Evolutionary conservation across 2,797 vertebrate species (phyloP), one percentile per base, ranked within the genome.

Genomic region (Taenioides sp.): DNA sequence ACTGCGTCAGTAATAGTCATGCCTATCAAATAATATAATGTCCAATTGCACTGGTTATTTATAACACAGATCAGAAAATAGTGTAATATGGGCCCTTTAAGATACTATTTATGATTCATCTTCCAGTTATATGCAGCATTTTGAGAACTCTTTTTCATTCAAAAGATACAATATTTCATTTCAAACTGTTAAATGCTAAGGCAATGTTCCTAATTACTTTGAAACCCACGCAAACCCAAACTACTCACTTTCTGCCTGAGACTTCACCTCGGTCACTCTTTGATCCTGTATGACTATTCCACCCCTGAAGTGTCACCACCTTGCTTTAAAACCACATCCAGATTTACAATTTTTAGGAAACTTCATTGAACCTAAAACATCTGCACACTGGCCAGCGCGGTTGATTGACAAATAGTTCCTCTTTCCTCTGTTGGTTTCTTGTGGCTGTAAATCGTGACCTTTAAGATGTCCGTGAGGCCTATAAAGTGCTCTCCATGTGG

Each of bases 401-500:
- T 11, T 25, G 31, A 67, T 23, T 77, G 61, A 72, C 60, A 61
- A 20, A 67, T 65, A 6, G 31, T 58, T 49, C 22, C 55, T 22
- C 66, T 72, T 65, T 72, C 65, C 40, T 28, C 25, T 66, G 47
- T 28, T 49, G 47, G 25, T 50, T 52, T 66, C 65, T 52, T 52
- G 65, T 31, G 27, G 66, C 73, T 59, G 76, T 78, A 78, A 80
- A 75, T 49, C 63, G 65, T 75, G 74, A 80, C 75, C 69, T 28
- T 74, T 77, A 81, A 76, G 71, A 85, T 77, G 78, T 86, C 82
- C 81, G 67, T 83, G 66, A 75, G 65, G 70, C 63, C 75, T 72
- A 59, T 82, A 79, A 81, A 80, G 81, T 84, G 81, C 81, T 83
- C 71, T 76, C 17, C 79, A 87, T 90, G 89, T 84, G 82, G 84